Evolutionary conservation across 2,797 vertebrate genomes (phyloP).

Genomic region (Esox lucius): DNA sequence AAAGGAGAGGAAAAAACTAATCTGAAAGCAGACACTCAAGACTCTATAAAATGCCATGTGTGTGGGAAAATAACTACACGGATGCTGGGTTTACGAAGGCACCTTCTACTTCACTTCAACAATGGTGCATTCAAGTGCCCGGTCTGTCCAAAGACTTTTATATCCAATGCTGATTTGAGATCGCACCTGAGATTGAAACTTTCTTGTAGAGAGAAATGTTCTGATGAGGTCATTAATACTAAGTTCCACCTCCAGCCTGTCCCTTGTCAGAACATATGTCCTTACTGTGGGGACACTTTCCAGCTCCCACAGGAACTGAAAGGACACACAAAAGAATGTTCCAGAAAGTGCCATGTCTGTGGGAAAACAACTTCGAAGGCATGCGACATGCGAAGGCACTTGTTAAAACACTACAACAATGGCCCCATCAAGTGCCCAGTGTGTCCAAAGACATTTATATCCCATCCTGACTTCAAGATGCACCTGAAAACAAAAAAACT

Average conservation of each 20-base stretch:
- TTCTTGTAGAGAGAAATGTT: not conserved
- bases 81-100: conserved; percentile 1
- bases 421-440: not conserved
- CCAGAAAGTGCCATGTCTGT: conserved; percentile 4
- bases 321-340: conserved; percentile 2
- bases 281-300: conserved; percentile 1
- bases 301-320: not conserved
- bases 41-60: conserved; percentile 5
- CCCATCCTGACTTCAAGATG: conserved; percentile 3
- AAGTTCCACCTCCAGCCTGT: not conserved
- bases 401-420: conserved; percentile 2
- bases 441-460: not conserved
- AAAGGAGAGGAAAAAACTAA: not conserved
- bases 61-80: conserved; percentile 1
- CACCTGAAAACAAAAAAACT: conserved; percentile 1
- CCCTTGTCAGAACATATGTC: not conserved
- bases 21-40: not conserved
- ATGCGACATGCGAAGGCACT: not conserved
- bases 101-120: conserved; percentile 3
- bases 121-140: conserved; percentile 1
- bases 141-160: not conserved
- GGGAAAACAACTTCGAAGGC: conserved; percentile 1
- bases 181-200: not conserved
- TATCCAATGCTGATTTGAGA: conserved; percentile 1
- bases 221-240: not conserved